Evolutionary conservation across 2,113 vertebrate species (phyloP).

Genomic region (Chauna torquata): DNA sequence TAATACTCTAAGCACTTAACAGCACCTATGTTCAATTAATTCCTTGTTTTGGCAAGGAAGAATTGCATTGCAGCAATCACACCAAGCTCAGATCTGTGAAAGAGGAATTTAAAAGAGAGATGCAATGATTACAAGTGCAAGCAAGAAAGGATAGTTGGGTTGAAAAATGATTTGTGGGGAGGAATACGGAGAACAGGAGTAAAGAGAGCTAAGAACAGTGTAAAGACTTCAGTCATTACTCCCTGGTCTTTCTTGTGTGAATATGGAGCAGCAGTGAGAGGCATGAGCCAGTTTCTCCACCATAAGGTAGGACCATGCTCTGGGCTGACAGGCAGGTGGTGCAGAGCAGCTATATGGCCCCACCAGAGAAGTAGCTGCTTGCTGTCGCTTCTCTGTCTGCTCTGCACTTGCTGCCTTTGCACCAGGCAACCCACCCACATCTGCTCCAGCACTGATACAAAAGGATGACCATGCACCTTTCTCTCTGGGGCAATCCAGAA

Average conservation of each 20-base stretch:
- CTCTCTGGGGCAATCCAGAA: not conserved
- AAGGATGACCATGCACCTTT: rapidly evolving
- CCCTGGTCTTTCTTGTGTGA: rapidly evolving
- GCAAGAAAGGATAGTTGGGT: not conserved
- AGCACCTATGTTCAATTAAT: not conserved
- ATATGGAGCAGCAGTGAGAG: not conserved
- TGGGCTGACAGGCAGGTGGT: no score
- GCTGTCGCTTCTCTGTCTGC: not conserved
- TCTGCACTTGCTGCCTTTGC: not conserved
- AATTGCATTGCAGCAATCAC: not conserved
- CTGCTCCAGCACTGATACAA: no score
- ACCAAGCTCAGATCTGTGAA: not conserved
- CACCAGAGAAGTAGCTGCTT: not conserved
- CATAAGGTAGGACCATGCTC: not conserved
- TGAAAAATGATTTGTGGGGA: not conserved
- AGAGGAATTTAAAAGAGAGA: not conserved
- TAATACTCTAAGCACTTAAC: conserved; percentile 30
- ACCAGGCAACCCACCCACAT: not conserved
- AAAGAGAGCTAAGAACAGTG: not conserved
- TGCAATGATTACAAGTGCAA: not conserved
- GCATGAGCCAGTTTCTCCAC: rapidly evolving
- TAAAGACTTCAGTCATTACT: not conserved
- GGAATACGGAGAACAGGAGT: not conserved
- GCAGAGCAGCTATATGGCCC: not conserved
- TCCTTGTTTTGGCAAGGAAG: not conserved